A percentile compares a stretch with the other conserved stretches of the same genome.
phyloP scores from a whole-genome alignment of 2,797 vertebrate species.

The Melanotaenia trifasciata region DNA sequence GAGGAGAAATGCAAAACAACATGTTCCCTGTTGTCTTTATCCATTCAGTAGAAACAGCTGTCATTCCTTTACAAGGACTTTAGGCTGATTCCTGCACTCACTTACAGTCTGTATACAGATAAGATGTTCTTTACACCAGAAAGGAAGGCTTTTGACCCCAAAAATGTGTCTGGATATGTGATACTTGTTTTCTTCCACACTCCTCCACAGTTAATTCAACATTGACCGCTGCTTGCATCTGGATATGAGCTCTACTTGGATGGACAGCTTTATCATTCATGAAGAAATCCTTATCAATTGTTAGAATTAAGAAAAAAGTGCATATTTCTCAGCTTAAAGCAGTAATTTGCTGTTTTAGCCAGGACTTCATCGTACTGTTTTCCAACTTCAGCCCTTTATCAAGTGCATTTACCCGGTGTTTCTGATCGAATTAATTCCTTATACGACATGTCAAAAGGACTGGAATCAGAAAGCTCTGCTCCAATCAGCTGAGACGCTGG shows the following conservation, averaged over 20 bases:
- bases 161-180: neutral
- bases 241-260: too few species aligned
- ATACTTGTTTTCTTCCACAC: neutral
- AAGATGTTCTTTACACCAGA: neutral
- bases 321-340: slow-evolving; percentile 7
- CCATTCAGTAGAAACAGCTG: neutral
- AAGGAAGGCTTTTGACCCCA: neutral
- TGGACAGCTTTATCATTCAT: neutral
- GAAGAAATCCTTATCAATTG: neutral
- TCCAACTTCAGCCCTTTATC: neutral
- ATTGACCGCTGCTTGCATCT: neutral
- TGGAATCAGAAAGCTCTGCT: slow-evolving; percentile 20
- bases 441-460: slow-evolving; percentile 26
- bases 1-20: neutral
- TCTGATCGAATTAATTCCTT: slow-evolving; percentile 31
- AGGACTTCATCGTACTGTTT: neutral
- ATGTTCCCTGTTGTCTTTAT: neutral
- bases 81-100: neutral
- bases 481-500: neutral
- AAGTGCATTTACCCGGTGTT: slow-evolving; percentile 19
- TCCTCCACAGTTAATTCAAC: neutral
- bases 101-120: neutral
- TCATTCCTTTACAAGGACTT: neutral
- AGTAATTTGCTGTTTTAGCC: neutral
- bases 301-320: neutral